Evolutionary conservation across 1,140 invertebrate genomes (phyloP).

Genomic region (Temnothorax nylanderi): DNA sequence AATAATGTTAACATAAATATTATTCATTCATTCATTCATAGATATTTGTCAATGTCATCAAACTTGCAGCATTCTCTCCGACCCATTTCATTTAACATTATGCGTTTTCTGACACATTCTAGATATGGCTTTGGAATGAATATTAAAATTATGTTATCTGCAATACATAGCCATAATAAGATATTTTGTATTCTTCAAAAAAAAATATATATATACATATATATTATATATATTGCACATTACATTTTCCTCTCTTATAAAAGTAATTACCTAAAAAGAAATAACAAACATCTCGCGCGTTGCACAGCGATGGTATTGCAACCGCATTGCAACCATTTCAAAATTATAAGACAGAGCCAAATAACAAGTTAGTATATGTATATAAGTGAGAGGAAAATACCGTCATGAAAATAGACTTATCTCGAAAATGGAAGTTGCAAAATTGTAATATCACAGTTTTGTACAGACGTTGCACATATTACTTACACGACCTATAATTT

Average conservation of each 20-base stretch:
- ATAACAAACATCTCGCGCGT: background rate
- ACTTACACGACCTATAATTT: background rate
- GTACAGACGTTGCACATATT: background rate
- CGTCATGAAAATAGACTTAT: background rate
- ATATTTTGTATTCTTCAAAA: background rate
- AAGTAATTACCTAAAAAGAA: background rate
- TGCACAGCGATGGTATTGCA: background rate
- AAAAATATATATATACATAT: too few species aligned
- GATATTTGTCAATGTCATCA: background rate
- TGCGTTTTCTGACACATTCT: background rate
- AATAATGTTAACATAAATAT: background rate
- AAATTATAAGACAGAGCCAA: conserved; percentile 20
- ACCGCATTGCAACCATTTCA: background rate
- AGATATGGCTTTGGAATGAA: background rate
- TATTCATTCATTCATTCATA: background rate
- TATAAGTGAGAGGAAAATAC: background rate
- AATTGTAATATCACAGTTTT: background rate
- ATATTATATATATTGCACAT: too few species aligned
- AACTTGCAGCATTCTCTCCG: background rate
- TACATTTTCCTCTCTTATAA: background rate
- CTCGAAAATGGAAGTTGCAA: background rate
- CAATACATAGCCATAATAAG: background rate
- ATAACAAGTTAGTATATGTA: background rate
- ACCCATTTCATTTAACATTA: background rate
- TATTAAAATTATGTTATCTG: background rate